A percentile compares a stretch with the other conserved stretches of the same genome.
Conservation (phyloP, 2,888 invertebrate species). For the Amaurobius ferox region DNA sequence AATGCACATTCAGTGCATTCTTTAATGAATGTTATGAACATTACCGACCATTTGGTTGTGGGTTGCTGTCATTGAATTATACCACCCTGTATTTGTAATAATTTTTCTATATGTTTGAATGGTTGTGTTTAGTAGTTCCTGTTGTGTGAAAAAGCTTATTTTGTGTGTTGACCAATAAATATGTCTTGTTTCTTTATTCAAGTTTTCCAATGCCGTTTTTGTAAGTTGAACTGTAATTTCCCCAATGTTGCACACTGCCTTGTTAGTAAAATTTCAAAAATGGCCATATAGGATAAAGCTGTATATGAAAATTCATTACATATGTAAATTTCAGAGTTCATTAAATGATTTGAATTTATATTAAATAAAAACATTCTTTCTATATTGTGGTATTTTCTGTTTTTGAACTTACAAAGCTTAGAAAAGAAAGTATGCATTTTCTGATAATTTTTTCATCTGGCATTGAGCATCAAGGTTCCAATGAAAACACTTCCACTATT, state of each 20-base stretch:
- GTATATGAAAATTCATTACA: conserved; percentile 50
- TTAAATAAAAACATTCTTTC: conserved; percentile 51
- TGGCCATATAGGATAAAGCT: conserved; percentile 56
- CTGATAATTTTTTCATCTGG: too few relatives aligned
- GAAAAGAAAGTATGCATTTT: too few relatives aligned
- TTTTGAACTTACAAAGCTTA: too few relatives aligned
- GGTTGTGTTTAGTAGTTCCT: background rate
- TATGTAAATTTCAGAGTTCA: conserved; percentile 53
- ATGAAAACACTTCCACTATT: too few relatives aligned
- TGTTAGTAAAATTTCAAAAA: conserved; percentile 27
- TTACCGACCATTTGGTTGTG: too few relatives aligned
- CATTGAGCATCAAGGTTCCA: too few relatives aligned
- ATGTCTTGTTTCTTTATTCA: background rate
- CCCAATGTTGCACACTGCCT: conserved; percentile 61
- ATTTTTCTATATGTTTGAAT: background rate
- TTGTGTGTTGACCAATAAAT: background rate
- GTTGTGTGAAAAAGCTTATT: background rate
- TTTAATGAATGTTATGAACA: too few relatives aligned
- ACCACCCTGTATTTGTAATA: background rate
- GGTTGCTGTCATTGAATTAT: too few relatives aligned
- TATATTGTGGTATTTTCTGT: too few relatives aligned
- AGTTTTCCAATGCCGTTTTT: background rate
- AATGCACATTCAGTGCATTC: too few relatives aligned
- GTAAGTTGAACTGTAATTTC: conserved; percentile 3
- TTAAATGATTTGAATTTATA: conserved; percentile 62